These are phyloP conservation scores for Mesodorylaimus sp. DNA, from an alignment of 2,888 invertebrate species.

Conservation along the genomic window DNA sequence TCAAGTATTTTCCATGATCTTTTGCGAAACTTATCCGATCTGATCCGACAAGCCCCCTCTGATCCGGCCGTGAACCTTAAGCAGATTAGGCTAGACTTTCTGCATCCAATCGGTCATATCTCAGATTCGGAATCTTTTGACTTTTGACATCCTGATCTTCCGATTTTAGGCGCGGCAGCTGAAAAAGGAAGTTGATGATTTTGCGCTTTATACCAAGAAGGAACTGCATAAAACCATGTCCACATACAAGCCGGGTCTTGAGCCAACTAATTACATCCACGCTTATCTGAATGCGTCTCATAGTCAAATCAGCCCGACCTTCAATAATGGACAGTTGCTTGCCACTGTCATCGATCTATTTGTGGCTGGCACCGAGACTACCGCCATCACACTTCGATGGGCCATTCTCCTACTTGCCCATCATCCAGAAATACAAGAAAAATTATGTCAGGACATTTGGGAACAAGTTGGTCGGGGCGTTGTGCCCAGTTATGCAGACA, in stretches of 20 bases:
- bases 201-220: no score
- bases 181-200: no score
- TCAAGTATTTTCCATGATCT: no score
- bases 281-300: constrained; percentile 8
- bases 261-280: constrained; percentile 9
- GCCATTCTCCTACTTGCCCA: constrained; percentile 9
- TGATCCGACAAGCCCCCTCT: no score
- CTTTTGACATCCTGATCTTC: no score
- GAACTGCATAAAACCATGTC: neutral
- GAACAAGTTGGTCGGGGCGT: constrained; percentile 17
- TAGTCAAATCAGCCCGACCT: neutral
- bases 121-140: no score
- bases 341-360: constrained; percentile 10
- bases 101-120: no score
- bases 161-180: no score
- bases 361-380: constrained; percentile 14
- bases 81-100: no score
- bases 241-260: neutral
- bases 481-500: neutral
- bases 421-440: constrained; percentile 16
- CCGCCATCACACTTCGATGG: constrained; percentile 13
- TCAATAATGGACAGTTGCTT: constrained; percentile 10
- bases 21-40: no score
- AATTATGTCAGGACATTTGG: constrained; percentile 22
- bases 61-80: no score